Percentiles rank a stretch among this genome's conserved stretches.
phyloP scores from a whole-genome alignment of 2,888 invertebrate genomes.

The Dryocosmus kuriphilus region DNA sequence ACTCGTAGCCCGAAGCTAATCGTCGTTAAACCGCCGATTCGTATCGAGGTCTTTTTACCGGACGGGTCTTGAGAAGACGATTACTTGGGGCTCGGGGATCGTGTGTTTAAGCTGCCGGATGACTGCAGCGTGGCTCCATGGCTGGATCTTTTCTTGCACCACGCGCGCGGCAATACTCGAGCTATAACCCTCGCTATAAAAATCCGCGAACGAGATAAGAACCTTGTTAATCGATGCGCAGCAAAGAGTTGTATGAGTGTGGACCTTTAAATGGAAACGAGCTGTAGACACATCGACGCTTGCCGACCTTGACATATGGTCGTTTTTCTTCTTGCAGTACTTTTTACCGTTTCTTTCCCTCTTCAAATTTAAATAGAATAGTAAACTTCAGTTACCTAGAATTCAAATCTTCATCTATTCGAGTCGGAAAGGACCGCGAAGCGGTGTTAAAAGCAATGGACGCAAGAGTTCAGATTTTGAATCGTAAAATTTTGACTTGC shows the following conservation, averaged over 20 bases:
- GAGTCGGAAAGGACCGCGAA: too few relatives aligned
- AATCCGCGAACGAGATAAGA: slow-evolving; percentile 67
- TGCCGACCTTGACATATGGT: background rate
- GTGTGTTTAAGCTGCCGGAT: slow-evolving; percentile 61
- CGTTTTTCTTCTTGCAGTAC: background rate
- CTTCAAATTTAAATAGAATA: background rate
- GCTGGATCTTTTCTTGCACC: slow-evolving; percentile 48
- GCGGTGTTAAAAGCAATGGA: too few relatives aligned
- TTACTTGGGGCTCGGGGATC: slow-evolving; percentile 61
- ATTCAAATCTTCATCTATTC: too few relatives aligned
- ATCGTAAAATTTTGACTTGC: too few relatives aligned
- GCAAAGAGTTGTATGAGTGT: slow-evolving; percentile 47
- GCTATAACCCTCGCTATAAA: slow-evolving; percentile 65
- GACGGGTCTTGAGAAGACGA: slow-evolving; percentile 54
- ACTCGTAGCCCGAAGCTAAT: slow-evolving; percentile 70
- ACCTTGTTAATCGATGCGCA: slow-evolving; percentile 66
- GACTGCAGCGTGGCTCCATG: background rate
- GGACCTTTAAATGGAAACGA: slow-evolving; percentile 54
- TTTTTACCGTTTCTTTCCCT: background rate
- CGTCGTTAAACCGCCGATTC: slow-evolving; percentile 68
- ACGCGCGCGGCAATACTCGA: slow-evolving; percentile 56
- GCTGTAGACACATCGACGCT: slow-evolving; percentile 39
- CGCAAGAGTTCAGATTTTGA: too few relatives aligned
- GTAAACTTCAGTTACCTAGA: too few relatives aligned
- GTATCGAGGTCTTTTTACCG: slow-evolving; percentile 70